These are phyloP conservation scores for Noctua pronuba DNA, from an alignment of 2,888 invertebrate species.

Conservation along the genomic window DNA sequence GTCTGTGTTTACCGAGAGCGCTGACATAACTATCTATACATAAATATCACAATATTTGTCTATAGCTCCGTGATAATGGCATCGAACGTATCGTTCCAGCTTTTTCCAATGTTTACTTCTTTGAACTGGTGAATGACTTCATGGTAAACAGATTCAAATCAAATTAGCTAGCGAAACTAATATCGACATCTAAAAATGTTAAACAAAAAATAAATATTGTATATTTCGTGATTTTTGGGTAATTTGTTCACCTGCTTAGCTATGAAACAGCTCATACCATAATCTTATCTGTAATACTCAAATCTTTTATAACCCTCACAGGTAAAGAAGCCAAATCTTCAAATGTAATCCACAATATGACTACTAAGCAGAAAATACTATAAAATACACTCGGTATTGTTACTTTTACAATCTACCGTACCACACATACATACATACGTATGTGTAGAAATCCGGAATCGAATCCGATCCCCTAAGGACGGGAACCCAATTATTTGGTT, in stretches of 20 bases:
- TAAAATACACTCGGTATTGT: slow-evolving; percentile 45
- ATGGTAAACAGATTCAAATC: not conserved
- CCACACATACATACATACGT: slow-evolving; percentile 15
- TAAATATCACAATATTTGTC: slow-evolving; percentile 43
- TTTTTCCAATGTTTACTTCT: not conserved
- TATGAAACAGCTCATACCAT: not conserved
- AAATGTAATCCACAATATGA: slow-evolving; percentile 16
- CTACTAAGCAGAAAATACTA: slow-evolving; percentile 24
- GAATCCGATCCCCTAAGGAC: slow-evolving; percentile 55
- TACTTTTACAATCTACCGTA: slow-evolving; percentile 34
- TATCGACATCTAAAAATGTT: not conserved
- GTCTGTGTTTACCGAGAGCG: slow-evolving; percentile 35
- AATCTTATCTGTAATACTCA: not conserved
- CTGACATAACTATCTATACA: slow-evolving; percentile 29
- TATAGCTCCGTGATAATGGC: not conserved
- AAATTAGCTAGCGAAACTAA: not conserved
- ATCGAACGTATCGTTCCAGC: not conserved
- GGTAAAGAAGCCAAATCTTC: not conserved
- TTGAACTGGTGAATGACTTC: not conserved
- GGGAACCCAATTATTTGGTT: slow-evolving; percentile 58
- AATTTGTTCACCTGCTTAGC: not conserved
- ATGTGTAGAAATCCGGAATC: slow-evolving; percentile 50
- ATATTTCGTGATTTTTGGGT: not conserved
- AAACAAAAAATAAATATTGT: not conserved
- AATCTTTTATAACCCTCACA: not conserved